A percentile compares a stretch with the other conserved stretches of the same genome.
These are phyloP conservation scores for Hirundichthys speculiger DNA, from an alignment of 2,113 vertebrate species.

Conservation along the genomic window DNA sequence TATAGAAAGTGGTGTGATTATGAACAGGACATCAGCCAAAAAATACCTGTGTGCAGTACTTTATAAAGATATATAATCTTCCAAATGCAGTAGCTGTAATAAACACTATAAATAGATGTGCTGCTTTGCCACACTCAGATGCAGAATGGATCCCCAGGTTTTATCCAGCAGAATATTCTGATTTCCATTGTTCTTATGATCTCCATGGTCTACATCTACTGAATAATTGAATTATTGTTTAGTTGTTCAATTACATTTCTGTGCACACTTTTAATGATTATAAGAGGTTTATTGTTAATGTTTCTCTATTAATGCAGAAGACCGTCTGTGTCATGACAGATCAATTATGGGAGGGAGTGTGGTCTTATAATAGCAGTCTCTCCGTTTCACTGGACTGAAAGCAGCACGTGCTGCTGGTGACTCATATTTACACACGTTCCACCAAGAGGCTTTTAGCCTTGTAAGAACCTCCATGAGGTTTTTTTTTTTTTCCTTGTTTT, in stretches of 20 bases:
- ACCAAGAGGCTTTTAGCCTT: conserved; percentile 33
- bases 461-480: conserved; percentile 25
- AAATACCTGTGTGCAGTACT: conserved; percentile 33
- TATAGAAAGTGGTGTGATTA: conserved; percentile 25
- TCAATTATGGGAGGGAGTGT: conserved; percentile 23
- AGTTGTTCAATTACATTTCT: conserved; percentile 2
- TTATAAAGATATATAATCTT: conserved; percentile 38
- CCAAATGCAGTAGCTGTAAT: conserved; percentile 39
- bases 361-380: conserved; percentile 20
- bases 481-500: conserved; percentile 19
- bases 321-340: conserved; percentile 23
- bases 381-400: conserved; percentile 24
- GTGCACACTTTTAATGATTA: background rate
- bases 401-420: conserved; percentile 41
- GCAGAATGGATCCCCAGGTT: conserved; percentile 13
- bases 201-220: background rate
- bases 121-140: conserved; percentile 23
- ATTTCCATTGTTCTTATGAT: background rate
- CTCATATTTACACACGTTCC: conserved; percentile 53
- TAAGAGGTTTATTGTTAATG: background rate
- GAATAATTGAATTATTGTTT: background rate
- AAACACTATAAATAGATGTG: conserved; percentile 41
- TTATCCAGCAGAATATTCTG: conserved; percentile 7
- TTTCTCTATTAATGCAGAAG: conserved; percentile 2
- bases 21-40: conserved; percentile 19